Base-by-base conservation (phyloP, 2,888 invertebrate genomes). In the Metalampra italica region DNA sequence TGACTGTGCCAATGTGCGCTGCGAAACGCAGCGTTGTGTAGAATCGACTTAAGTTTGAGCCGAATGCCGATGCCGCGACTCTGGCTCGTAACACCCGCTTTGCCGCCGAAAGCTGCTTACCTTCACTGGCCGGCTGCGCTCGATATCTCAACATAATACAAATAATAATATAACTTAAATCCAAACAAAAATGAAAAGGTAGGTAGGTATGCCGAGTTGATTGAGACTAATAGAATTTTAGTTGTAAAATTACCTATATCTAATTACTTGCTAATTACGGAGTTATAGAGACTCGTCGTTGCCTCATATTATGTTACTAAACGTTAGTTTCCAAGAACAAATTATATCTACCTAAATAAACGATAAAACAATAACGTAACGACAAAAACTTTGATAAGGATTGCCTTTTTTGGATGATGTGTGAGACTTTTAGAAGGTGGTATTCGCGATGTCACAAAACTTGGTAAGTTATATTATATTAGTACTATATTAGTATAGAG, bases 81-180 rank as follows among this genome's bases (percentile, higher is more conserved):
- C 44, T 49, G 40, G 60, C 53, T 61, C 53, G 60, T 57, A 66
- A 66, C 59, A 62, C 63, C 62, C 64, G 69, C 73, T 76, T 70
- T 66, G 56, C 58, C 58, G 70, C 49, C 57, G 74, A 83, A 85
- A 84, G 84, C 75, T 61, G 87, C 78, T 85, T 81, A 64, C 86
- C 88, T 87, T 87, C 82, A 64, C 65, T 59, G 60, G 59, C 64
- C 67, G 67, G 62, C 66, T 67, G 65, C 60, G 55, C 62, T 66
- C 61, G 57, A 61, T 68, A 66, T 62, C 64, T 60, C 62, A 68
- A 63, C 69, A 62, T 68, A 73, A n/a, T n/a, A n/a, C n/a, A n/a
- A n/a, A n/a, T n/a, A n/a, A n/a, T n/a, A 68, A 70, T 67, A 66
- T 64, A 55, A 48, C 29, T 8, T 13, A 14, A 36, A 44, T 34